phyloP scores from a whole-genome alignment of 2,888 invertebrate species.

The Camptogramma bilineatum region DNA sequence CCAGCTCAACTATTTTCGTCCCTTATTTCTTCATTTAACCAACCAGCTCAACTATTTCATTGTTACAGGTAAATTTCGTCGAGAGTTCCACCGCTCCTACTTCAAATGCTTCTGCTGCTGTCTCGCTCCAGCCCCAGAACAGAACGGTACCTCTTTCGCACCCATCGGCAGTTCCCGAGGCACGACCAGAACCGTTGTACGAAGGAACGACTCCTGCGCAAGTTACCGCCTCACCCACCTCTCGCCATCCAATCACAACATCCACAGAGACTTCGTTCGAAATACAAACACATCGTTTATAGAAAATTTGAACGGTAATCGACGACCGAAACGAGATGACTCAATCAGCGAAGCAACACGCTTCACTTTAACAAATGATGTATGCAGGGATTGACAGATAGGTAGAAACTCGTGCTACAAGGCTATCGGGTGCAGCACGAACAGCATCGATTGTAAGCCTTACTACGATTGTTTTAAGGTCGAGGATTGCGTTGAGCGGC shows the following conservation, averaged over 20 bases:
- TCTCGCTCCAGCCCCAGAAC: slow-evolving; percentile 60
- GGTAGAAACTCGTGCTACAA: slow-evolving; percentile 60
- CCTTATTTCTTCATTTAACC: background rate
- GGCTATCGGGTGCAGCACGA: slow-evolving; percentile 65
- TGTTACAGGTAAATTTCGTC: slow-evolving; percentile 90
- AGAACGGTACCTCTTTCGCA: slow-evolving; percentile 76
- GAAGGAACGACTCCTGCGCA: slow-evolving; percentile 79
- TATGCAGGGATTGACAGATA: slow-evolving; percentile 75
- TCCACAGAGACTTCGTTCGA: slow-evolving; percentile 72
- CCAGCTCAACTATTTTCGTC: slow-evolving; percentile 14
- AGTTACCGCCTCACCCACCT: slow-evolving; percentile 78
- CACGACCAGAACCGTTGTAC: slow-evolving; percentile 74
- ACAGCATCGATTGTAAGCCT: slow-evolving; percentile 78
- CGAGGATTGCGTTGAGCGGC: slow-evolving; percentile 55
- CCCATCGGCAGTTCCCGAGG: slow-evolving; percentile 78
- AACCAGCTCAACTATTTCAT: slow-evolving; percentile 36
- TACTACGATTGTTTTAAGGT: slow-evolving; percentile 79
- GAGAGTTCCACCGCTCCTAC: slow-evolving; percentile 89
- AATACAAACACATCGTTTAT: slow-evolving; percentile 81
- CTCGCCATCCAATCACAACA: slow-evolving; percentile 79
- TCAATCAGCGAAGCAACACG: slow-evolving; percentile 75
- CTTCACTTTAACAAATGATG: slow-evolving; percentile 74
- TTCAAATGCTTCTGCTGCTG: slow-evolving; percentile 86
- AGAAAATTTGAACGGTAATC: slow-evolving; percentile 75
- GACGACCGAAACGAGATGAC: slow-evolving; percentile 73